Base-by-base conservation (phyloP, 2,797 vertebrate genomes). In the Selene dorsalis region DNA sequence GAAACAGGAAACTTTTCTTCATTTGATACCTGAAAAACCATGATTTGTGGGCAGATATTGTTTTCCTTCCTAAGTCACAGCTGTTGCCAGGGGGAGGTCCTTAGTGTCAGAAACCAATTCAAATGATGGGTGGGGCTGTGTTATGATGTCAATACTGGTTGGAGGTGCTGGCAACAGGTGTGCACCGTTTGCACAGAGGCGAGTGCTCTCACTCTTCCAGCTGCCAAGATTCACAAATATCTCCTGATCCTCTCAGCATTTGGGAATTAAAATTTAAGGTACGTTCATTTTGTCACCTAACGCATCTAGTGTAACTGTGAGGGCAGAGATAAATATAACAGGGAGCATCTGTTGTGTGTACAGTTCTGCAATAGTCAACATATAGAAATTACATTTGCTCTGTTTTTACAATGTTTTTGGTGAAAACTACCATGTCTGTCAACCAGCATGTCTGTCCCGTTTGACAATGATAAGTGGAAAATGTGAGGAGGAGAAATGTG, bases 51-150 rank as follows among this genome's bases (percentile, higher is more conserved):
- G 20, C 4, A 50, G 53, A 60, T 30, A 5, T 43, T 79, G 79
- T 77, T 83, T 83, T 57, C 28, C 62, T 56, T 32, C 75, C 39
- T 69, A 14, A 38, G 71, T 32, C 38, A 9, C 18, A 30, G 41
- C 67, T 45, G 58, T 50, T 13, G 71, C 82, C 22, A 17, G 52
- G 38, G 62, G 79, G 57, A 64, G 24, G 65, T 85, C 30, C 68
- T 65, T 35, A 9, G 39, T 60, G 62, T 63, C 66, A 86, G 77
- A 85, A 70, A 75, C 62, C 16, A 64, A 79, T 84, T 73, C 63
- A 88, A 91, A 90, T 57, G 39, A 70, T 61, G 87, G 93, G 93
- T 41, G 90, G 71, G 80, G 91, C 87, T 58, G 26, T n/a, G 38
- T 64, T 74, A 41, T 73, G 60, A 68, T 69, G 41, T 60, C 62